phyloP scores from a whole-genome alignment of 2,888 invertebrate genomes.

The Ennomos quercinarius region DNA sequence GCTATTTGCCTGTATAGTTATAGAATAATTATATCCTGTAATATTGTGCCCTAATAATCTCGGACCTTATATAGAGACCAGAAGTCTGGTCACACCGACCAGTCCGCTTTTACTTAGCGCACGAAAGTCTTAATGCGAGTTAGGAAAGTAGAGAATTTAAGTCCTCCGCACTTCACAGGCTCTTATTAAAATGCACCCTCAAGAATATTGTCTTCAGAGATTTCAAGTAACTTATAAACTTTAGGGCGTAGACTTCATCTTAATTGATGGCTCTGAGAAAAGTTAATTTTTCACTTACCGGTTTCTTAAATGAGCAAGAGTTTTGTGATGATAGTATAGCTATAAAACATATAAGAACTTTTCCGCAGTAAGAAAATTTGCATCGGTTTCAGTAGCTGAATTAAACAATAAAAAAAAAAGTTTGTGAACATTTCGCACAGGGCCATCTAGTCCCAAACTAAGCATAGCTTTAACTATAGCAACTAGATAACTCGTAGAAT shows the following conservation, averaged over 20 bases:
- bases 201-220: constrained; percentile 37
- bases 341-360: constrained; percentile 3
- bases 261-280: constrained; percentile 37
- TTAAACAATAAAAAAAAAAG: background rate
- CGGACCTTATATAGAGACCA: too few species aligned
- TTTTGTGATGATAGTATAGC: constrained; percentile 13
- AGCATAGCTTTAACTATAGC: too few species aligned
- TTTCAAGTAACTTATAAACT: constrained; percentile 32
- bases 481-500: too few species aligned
- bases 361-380: constrained; percentile 7
- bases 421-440: too few species aligned
- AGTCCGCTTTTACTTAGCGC: too few species aligned
- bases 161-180: constrained; percentile 1
- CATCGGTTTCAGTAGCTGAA: background rate
- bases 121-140: background rate
- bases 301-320: constrained; percentile 35
- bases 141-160: constrained; percentile 17
- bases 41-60: too few species aligned
- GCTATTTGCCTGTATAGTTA: too few species aligned
- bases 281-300: constrained; percentile 35
- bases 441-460: too few species aligned
- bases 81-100: too few species aligned
- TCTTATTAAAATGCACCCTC: constrained; percentile 35
- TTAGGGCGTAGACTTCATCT: constrained; percentile 30
- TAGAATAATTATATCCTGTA: too few species aligned